These are phyloP conservation scores for Tragelaphus oryx DNA, from an alignment of 2,797 vertebrate genomes.

Conservation along the genomic window DNA sequence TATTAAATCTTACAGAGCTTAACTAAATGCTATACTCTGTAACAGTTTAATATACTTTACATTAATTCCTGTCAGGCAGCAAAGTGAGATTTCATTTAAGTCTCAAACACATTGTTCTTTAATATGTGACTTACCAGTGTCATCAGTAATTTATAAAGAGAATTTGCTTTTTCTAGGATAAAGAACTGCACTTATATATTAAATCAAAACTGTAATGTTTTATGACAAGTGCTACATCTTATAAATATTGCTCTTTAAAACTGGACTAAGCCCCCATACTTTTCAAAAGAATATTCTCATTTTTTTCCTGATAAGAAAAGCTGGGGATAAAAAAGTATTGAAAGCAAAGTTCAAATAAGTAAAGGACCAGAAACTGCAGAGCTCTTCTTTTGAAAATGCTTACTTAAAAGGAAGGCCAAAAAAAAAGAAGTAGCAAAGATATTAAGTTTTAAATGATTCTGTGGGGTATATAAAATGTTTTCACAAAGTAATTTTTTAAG, in stretches of 20 bases:
- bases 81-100: not conserved
- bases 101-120: not conserved
- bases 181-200: not conserved
- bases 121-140: not conserved
- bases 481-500: not conserved
- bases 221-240: not conserved
- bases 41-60: not conserved
- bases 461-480: not conserved
- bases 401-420: constrained; percentile 16
- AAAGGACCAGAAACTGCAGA: not conserved
- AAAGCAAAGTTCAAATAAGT: constrained; percentile 17
- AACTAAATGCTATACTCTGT: not conserved
- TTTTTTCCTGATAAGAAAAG: not conserved
- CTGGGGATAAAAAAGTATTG: not conserved
- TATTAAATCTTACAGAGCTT: not conserved
- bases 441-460: not conserved
- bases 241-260: not conserved
- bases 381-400: constrained; percentile 33
- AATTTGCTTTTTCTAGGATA: not conserved
- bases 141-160: not conserved
- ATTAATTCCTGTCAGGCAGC: not conserved
- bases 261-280: not conserved
- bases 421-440: constrained; percentile 11
- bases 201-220: not conserved
- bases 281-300: not conserved